Base-by-base conservation (phyloP, 2,113 vertebrate species). In the Tamias sibiricus region DNA sequence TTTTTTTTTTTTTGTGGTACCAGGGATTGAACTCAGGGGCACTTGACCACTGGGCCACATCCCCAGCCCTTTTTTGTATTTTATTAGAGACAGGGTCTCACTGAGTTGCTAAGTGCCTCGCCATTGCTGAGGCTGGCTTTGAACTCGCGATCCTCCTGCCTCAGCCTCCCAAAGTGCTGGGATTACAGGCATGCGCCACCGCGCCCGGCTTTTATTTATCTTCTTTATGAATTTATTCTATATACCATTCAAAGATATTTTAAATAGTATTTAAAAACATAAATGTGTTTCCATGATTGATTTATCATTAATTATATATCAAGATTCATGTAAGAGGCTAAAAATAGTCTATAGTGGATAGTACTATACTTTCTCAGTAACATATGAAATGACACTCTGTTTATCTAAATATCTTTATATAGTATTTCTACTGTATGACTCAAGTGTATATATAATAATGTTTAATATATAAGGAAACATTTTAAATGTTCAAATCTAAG, bases 361-460 rank as follows among this genome's bases (percentile, higher is more conserved):
- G 57, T 22, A 52, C 37, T 75, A 1, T 47, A 47, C 20, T 84
- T 74, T 93, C 40, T 84, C 42, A 47, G 83, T 76, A 59, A 59
- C 16, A 17, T 13, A 44, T 24, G 79, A 84, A 91, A 72, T 81
- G 42, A 26, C 8, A 66, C 76, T 88, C 68, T 85, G 40, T 68
- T 90, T 79, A 77, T 77, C 59, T 26, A 72, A 92, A 79, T 77
- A 52, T 64, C 40, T 74, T 95, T 94, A 54, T 35, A 4, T 83
- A 44, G 19, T 81, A 47, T 40, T 88, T 90, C 59, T 22, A 72
- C 44, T 68, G 7, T 68, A 42, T 42, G 26, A 64, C 6, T 59
- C 71, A 83, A 79, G 12, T 17, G 6, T 82, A 11, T 79, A 52
- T 32, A 59, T 6, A 75, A 49, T 54, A 12, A 59, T 93, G 19